A percentile compares a stretch with the other conserved stretches of the same genome.
phyloP scores from a whole-genome alignment of 2,113 vertebrate species.

The Mormyrus lacerda region DNA sequence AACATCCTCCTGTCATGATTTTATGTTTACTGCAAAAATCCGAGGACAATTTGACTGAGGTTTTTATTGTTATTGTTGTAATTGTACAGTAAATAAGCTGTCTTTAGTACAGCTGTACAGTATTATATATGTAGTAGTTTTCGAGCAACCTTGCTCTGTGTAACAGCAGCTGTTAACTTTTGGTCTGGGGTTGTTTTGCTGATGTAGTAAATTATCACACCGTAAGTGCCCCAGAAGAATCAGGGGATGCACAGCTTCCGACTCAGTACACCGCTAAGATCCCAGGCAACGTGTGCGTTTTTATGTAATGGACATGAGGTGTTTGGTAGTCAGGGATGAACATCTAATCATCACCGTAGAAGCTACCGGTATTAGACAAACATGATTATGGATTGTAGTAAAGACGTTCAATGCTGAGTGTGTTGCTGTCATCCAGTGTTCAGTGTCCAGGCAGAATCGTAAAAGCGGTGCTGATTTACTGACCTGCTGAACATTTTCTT shows the following conservation, averaged over 20 bases:
- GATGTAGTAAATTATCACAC: not conserved
- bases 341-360: not conserved
- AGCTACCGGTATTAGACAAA: not conserved
- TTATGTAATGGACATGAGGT: not conserved
- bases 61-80: not conserved
- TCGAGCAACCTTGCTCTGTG: not conserved
- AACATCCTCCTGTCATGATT: not conserved
- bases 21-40: not conserved
- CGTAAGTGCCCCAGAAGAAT: not conserved
- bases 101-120: not conserved
- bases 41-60: not conserved
- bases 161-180: not conserved
- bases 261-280: not conserved
- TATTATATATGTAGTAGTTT: not conserved
- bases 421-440: not conserved
- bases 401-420: not conserved
- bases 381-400: not conserved
- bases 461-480: not conserved
- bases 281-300: not conserved
- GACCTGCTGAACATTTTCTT: not conserved
- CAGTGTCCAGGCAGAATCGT: not conserved
- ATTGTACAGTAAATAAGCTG: no score
- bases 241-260: not conserved
- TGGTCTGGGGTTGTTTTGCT: not conserved
- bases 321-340: not conserved